Percentiles rank a stretch among this genome's conserved stretches.
Evolutionary conservation across 2,888 invertebrate species (phyloP).

Genomic region (Ypsolopha sequella): DNA sequence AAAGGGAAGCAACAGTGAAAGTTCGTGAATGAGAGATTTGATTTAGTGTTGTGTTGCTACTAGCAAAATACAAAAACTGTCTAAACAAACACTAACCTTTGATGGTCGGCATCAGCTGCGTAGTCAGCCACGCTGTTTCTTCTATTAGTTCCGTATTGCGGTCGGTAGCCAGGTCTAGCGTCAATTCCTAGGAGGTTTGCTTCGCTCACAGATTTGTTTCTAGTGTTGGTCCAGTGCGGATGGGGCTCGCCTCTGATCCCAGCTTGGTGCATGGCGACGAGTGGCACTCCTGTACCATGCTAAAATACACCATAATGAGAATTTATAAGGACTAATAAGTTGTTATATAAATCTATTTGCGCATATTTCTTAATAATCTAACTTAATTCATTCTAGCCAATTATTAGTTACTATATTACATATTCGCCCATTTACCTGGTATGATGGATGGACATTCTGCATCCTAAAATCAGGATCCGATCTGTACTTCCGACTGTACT

Average conservation of each 20-base stretch:
- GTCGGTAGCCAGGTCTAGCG: constrained; percentile 48
- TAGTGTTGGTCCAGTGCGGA: constrained; percentile 48
- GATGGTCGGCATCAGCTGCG: constrained; percentile 65
- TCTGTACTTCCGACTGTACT: constrained; percentile 80
- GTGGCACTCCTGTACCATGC: constrained; percentile 66
- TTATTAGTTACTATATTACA: neutral
- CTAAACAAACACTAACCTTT: constrained; percentile 45
- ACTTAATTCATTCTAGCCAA: no score
- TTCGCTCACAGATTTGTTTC: constrained; percentile 84
- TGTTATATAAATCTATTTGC: neutral
- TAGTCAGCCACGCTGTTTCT: constrained; percentile 73
- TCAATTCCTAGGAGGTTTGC: constrained; percentile 83
- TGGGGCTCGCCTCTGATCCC: constrained; percentile 74
- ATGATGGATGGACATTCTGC: constrained; percentile 71
- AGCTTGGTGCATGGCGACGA: constrained; percentile 78
- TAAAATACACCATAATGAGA: constrained; percentile 12
- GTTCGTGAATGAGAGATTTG: neutral
- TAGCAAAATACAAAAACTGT: neutral
- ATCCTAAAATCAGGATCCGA: constrained; percentile 89
- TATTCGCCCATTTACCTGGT: constrained; percentile 41
- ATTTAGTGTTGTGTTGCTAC: neutral
- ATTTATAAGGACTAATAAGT: neutral
- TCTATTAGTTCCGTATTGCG: constrained; percentile 52
- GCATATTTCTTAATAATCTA: neutral
- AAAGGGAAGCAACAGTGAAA: neutral